Percentiles rank a stretch among this genome's conserved stretches.
Evolutionary conservation across 2,888 invertebrate genomes (phyloP).

Genomic region (Tipula unca): DNA sequence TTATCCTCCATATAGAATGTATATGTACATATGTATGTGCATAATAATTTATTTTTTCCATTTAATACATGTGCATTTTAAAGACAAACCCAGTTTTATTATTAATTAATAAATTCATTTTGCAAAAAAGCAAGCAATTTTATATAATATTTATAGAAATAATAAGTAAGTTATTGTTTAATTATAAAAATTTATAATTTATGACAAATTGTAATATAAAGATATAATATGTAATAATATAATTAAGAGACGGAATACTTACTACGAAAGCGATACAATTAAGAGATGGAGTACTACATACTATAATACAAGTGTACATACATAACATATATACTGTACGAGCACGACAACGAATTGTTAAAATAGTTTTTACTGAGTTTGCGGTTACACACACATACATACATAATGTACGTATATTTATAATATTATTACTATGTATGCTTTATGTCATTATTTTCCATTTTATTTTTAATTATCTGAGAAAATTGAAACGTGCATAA

Average conservation of each 20-base stretch:
- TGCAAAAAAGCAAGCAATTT: neutral
- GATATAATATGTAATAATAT: neutral
- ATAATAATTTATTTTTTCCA: neutral
- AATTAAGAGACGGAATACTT: neutral
- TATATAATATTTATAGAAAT: neutral
- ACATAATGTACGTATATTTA: too few species aligned
- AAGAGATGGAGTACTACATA: too few species aligned
- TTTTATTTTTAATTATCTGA: neutral
- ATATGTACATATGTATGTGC: neutral
- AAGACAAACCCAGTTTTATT: neutral
- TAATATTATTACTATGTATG: neutral
- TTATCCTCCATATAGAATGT: neutral
- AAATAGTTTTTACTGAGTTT: too few species aligned
- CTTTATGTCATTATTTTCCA: neutral
- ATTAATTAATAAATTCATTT: neutral
- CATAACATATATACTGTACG: too few species aligned
- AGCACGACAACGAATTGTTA: too few species aligned
- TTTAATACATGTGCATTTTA: neutral
- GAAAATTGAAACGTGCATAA: neutral
- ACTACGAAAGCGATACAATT: neutral
- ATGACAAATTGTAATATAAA: neutral
- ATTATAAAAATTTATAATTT: neutral
- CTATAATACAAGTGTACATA: too few species aligned
- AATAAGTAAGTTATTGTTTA: neutral
- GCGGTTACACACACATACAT: too few species aligned